A percentile compares a stretch with the other conserved stretches of the same genome.
Conservation (phyloP, 2,113 vertebrate genomes). For the Lycocorax pyrrhopterus region DNA sequence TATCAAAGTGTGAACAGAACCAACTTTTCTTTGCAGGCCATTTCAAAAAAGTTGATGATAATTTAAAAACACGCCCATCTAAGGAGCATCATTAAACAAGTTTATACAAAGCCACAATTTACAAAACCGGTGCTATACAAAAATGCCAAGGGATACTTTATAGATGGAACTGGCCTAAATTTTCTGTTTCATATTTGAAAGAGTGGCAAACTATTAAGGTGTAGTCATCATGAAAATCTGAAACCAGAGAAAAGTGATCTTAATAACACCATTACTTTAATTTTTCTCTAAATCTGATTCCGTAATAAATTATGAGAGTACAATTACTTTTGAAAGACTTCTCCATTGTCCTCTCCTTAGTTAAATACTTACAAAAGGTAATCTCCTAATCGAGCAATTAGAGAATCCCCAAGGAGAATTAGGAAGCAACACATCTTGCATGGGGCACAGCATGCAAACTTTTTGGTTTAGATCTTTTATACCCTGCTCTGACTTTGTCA, state of each 20-base stretch:
- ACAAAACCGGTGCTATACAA: background rate
- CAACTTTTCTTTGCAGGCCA: background rate
- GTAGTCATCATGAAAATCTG: background rate
- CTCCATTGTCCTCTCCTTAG: background rate
- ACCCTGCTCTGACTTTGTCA: background rate
- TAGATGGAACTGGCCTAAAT: background rate
- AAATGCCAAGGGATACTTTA: background rate
- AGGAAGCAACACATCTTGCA: background rate
- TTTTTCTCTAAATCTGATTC: background rate
- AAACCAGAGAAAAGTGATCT: background rate
- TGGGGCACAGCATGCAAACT: background rate
- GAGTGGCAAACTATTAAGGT: background rate
- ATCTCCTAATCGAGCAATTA: background rate
- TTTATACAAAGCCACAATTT: background rate
- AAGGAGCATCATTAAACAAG: background rate
- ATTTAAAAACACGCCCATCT: background rate
- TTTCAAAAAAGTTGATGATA: background rate
- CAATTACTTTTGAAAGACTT: background rate
- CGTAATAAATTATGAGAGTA: background rate
- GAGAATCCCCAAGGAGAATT: background rate
- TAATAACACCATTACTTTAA: background rate
- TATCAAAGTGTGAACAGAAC: background rate
- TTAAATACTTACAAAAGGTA: background rate
- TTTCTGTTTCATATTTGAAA: background rate
- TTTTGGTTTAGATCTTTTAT: background rate